A percentile compares a stretch with the other conserved stretches of the same genome.
Conservation (phyloP, 1,140 invertebrate genomes). For the Pseudachorutes palmiensis region DNA sequence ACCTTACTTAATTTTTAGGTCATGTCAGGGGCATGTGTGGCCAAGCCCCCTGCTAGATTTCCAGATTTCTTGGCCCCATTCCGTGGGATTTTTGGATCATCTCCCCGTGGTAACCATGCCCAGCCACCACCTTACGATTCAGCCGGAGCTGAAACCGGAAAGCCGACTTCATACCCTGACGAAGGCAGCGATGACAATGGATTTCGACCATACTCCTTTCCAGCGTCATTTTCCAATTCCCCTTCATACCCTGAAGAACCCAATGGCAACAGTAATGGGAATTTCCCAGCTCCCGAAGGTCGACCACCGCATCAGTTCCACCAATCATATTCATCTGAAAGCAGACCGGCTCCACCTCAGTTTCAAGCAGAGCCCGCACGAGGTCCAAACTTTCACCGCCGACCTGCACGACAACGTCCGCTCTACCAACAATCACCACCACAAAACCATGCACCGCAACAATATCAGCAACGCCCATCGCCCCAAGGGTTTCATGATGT, state of each 20-base stretch:
- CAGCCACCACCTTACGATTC: neutral
- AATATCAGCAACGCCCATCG: neutral
- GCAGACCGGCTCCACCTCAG: neutral
- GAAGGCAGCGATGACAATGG: neutral
- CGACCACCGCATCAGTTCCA: constrained; percentile 2
- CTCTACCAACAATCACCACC: neutral
- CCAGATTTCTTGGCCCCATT: constrained; percentile 30
- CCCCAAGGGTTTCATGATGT: neutral
- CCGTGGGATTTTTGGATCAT: constrained; percentile 22
- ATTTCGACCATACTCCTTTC: constrained; percentile 4
- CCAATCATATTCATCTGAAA: neutral
- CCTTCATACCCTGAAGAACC: neutral
- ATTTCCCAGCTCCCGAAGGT: neutral
- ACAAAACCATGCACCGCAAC: neutral
- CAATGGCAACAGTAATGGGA: neutral
- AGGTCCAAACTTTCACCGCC: neutral
- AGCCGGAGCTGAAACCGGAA: constrained; percentile 4
- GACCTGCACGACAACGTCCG: neutral
- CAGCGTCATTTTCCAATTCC: neutral
- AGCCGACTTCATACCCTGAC: neutral
- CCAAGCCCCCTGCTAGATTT: constrained; percentile 18
- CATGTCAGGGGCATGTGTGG: constrained; percentile 2
- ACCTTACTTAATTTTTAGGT: constrained; percentile 4
- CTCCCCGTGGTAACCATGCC: neutral
- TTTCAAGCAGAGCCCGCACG: neutral